Conservation (phyloP, 2,888 invertebrate species). For the Xiphydria camelus region DNA sequence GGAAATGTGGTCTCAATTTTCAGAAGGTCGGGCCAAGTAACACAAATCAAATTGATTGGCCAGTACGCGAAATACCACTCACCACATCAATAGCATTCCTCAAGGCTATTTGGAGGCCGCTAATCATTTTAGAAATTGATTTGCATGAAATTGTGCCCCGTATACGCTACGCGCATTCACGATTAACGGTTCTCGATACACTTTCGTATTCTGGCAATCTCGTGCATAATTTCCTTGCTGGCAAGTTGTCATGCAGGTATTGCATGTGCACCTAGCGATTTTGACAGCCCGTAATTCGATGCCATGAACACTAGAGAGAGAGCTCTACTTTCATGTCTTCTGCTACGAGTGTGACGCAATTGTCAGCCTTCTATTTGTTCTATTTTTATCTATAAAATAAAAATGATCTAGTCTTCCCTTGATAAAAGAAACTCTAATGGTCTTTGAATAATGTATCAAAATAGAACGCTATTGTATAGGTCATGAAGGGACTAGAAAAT, state of each 20-base stretch:
- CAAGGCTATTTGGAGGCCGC: slow-evolving; percentile 52
- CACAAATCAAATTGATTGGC: not conserved
- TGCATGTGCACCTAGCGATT: not conserved
- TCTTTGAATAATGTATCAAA: too few relatives aligned
- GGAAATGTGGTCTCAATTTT: not conserved
- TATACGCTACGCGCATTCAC: not conserved
- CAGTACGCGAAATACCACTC: slow-evolving; percentile 39
- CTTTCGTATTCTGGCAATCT: not conserved
- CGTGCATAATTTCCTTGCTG: not conserved
- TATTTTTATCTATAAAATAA: too few relatives aligned
- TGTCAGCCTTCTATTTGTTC: too few relatives aligned
- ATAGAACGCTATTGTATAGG: too few relatives aligned
- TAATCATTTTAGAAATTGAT: slow-evolving; percentile 47
- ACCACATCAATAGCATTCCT: slow-evolving; percentile 57
- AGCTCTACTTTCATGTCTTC: not conserved
- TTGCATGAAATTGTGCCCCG: too few relatives aligned
- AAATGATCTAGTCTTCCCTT: too few relatives aligned
- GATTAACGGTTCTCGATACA: not conserved
- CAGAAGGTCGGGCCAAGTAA: not conserved
- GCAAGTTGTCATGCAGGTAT: not conserved
- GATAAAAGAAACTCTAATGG: too few relatives aligned
- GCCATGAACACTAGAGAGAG: not conserved
- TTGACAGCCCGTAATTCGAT: not conserved
- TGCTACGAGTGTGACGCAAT: too few relatives aligned
- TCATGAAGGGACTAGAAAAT: too few relatives aligned